Percentiles rank a stretch among this genome's conserved stretches.
Conservation (phyloP, 53 echinoderm and acorn worm species). For the Arbacia lixula region DNA sequence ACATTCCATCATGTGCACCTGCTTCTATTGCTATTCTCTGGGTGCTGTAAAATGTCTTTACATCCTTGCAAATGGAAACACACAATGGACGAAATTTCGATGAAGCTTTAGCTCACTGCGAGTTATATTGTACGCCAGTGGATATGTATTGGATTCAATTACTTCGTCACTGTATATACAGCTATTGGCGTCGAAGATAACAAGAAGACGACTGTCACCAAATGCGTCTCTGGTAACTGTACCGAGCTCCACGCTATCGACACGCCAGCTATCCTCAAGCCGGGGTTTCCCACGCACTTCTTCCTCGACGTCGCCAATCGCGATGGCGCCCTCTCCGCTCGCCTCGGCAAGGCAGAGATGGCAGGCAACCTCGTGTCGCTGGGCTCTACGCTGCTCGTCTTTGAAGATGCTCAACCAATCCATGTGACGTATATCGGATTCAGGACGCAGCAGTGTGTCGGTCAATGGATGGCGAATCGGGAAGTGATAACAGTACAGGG, state of each 20-base stretch:
- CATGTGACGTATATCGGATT: slow-evolving; percentile 24
- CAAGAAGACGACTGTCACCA: background rate
- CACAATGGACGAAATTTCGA: no score
- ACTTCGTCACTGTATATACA: no score
- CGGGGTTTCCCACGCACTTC: background rate
- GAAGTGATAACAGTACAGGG: background rate
- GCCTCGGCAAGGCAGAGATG: background rate
- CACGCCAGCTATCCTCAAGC: slow-evolving; percentile 15
- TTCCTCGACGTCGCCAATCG: background rate
- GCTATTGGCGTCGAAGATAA: slow-evolving; percentile 24
- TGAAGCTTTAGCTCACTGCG: no score
- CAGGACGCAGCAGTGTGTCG: slow-evolving; percentile 8
- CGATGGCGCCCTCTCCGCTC: slow-evolving; percentile 1
- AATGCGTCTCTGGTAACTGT: slow-evolving; percentile 1
- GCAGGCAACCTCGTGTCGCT: slow-evolving; percentile 8
- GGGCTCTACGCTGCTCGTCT: slow-evolving; percentile 18
- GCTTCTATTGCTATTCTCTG: no score
- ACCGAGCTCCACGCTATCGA: slow-evolving; percentile 8
- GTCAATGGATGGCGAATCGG: background rate
- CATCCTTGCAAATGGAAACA: no score
- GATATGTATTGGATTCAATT: no score
- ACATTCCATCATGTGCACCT: no score
- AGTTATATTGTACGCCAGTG: no score
- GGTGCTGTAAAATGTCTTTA: no score
- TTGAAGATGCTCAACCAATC: slow-evolving; percentile 17